Evolutionary conservation across 37 sponge, comb jelly and placozoan species (phyloP).

Genomic region (Crambe crambe): DNA sequence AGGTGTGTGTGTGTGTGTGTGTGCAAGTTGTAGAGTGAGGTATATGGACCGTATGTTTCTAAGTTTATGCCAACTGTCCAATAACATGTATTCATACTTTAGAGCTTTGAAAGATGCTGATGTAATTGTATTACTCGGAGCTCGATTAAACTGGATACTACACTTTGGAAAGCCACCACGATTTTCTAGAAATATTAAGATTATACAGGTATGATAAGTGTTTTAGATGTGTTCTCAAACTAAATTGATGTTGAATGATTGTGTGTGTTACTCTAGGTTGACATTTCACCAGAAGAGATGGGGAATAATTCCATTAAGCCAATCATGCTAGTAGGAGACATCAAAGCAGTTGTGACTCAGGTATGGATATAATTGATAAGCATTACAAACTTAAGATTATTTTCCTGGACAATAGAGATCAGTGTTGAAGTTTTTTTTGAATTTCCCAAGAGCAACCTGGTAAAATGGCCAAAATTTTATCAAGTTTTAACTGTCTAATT

Average conservation of each 20-base stretch:
- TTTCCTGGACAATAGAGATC: no score
- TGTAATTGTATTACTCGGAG: conserved; percentile 85
- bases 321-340: conserved; percentile 70
- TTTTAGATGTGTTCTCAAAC: not conserved
- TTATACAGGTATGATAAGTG: conserved; percentile 62
- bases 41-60: no score
- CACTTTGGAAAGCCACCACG: conserved; percentile 92
- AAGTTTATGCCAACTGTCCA: no score
- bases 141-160: conserved; percentile 93
- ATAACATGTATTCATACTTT: no score
- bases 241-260: not conserved
- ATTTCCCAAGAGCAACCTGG: no score
- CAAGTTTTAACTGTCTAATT: no score
- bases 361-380: no score
- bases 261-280: conserved; percentile 49
- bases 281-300: conserved; percentile 87
- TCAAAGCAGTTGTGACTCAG: conserved; percentile 76
- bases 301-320: conserved; percentile 55
- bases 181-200: conserved; percentile 65
- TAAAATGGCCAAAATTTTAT: no score
- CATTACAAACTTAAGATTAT: no score
- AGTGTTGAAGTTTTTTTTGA: no score
- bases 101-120: conserved; percentile 68
- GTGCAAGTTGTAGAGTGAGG: no score
- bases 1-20: conserved; percentile 46